Percentiles rank a stretch among this genome's conserved stretches.
Evolutionary conservation across 30 jellyfish, hydroid and myxozoan species (phyloP).

Genomic region (Nemopilema nomurai): DNA sequence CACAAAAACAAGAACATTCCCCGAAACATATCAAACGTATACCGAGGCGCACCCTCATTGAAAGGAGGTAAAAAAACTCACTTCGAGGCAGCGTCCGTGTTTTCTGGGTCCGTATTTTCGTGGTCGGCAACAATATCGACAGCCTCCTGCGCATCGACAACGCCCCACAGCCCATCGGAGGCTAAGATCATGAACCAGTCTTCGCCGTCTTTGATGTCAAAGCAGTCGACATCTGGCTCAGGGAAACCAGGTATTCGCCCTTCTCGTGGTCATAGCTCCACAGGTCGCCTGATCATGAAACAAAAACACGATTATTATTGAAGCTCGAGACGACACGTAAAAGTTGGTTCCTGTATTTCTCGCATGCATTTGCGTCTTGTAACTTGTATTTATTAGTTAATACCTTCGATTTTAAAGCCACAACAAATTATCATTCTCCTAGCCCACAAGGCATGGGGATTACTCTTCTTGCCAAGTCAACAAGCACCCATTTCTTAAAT

Average conservation of each 20-base stretch:
- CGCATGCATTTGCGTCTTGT: no score
- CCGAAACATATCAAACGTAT: no score
- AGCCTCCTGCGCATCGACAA: constrained; percentile 79
- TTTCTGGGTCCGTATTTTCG: constrained; percentile 28
- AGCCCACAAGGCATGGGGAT: no score
- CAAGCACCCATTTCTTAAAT: no score
- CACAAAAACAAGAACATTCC: no score
- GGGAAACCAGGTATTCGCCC: constrained; percentile 85
- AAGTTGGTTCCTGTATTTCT: no score
- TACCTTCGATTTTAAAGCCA: no score
- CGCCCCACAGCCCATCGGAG: constrained; percentile 97
- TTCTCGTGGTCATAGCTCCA: constrained; percentile 88
- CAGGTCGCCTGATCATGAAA: constrained; percentile 80
- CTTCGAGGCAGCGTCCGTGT: constrained; percentile 45
- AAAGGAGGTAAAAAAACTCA: neutral
- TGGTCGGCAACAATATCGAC: constrained; percentile 48
- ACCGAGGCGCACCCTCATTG: neutral
- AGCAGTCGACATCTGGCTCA: constrained; percentile 71
- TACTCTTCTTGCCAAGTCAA: no score
- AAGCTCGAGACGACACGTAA: no score
- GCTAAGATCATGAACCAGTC: constrained; percentile 73
- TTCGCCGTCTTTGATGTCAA: constrained; percentile 51
- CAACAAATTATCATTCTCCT: no score
- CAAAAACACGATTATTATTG: no score
- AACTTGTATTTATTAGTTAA: no score